These are phyloP conservation scores for Chrysolina haemoptera DNA, from an alignment of 2,888 invertebrate genomes.

Conservation along the genomic window DNA sequence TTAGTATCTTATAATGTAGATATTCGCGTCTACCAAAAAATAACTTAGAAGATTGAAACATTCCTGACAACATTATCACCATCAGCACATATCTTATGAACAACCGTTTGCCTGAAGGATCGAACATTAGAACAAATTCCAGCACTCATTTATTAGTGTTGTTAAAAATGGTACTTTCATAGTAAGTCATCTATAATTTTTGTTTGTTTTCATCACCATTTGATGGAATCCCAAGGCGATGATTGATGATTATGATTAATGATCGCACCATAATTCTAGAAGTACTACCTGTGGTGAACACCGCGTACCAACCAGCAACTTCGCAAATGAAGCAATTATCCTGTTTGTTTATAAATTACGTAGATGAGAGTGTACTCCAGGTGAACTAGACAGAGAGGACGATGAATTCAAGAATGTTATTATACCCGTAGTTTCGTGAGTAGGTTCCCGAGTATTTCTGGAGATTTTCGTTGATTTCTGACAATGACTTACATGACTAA, in stretches of 20 bases:
- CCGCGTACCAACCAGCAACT: conserved; percentile 7
- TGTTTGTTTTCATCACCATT: conserved; percentile 12
- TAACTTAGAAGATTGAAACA: too few species aligned
- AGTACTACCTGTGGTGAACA: conserved; percentile 8
- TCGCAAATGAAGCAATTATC: conserved; percentile 19
- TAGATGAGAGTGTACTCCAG: not conserved
- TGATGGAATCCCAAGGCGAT: not conserved
- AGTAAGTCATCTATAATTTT: not conserved
- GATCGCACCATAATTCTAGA: conserved; percentile 5
- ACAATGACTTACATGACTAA: too few species aligned
- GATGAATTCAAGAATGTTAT: not conserved
- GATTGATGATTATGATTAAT: conserved; percentile 15
- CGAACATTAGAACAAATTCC: too few species aligned
- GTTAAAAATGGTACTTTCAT: not conserved
- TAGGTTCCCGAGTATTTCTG: not conserved
- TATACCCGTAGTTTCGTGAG: too few species aligned
- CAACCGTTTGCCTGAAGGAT: too few species aligned
- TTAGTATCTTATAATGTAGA: too few species aligned
- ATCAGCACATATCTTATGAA: too few species aligned
- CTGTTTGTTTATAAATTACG: conserved; percentile 8
- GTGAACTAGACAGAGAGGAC: not conserved
- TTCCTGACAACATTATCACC: too few species aligned
- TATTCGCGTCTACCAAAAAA: too few species aligned
- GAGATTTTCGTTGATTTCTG: not conserved
- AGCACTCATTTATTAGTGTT: not conserved